These are phyloP conservation scores for Ctenosaura bakeri DNA, from an alignment of 2,797 vertebrate species.

Conservation along the genomic window DNA sequence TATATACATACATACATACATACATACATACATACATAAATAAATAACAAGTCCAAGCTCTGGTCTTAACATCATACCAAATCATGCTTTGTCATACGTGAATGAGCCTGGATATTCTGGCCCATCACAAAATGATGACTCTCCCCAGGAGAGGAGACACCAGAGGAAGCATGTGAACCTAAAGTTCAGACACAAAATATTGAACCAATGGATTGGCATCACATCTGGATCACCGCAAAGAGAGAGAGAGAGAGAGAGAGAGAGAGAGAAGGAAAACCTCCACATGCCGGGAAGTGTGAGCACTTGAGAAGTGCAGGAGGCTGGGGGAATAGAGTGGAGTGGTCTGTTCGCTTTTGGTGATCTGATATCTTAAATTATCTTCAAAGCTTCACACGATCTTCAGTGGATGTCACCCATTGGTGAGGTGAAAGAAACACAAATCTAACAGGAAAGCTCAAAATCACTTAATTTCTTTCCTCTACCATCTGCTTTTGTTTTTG, in stretches of 20 bases:
- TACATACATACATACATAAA: too few species aligned
- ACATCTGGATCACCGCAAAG: not conserved
- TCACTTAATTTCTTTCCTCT: conserved; percentile 66
- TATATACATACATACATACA: too few species aligned
- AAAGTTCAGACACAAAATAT: not conserved
- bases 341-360: not conserved
- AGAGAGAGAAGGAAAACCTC: not conserved
- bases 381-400: not conserved
- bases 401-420: not conserved
- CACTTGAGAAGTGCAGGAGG: not conserved
- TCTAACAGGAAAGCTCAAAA: conserved; percentile 68
- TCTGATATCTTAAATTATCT: not conserved
- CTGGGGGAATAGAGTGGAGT: not conserved
- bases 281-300: conserved; percentile 1
- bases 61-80: not conserved
- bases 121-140: not conserved
- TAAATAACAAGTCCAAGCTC: too few species aligned
- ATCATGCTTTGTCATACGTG: too few species aligned
- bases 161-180: not conserved
- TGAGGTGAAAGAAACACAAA: not conserved
- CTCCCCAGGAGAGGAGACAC: not conserved
- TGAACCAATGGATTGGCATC: not conserved
- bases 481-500: conserved; percentile 76
- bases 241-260: not conserved
- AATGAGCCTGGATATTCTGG: not conserved